Conservation (phyloP, 2,888 invertebrate genomes). For the Athrips mouffetella region DNA sequence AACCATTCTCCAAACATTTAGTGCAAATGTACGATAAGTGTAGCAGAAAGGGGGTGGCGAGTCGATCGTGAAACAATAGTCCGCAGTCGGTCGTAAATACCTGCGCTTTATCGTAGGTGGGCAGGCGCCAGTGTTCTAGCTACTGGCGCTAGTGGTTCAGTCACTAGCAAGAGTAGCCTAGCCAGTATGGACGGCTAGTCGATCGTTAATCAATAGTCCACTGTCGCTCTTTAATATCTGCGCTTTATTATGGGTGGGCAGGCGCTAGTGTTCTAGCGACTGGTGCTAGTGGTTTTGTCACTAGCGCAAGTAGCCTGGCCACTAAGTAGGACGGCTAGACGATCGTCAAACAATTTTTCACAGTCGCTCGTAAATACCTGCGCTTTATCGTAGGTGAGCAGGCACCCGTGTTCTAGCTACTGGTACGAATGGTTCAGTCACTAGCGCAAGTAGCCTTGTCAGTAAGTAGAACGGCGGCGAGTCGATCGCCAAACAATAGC, state of each 20-base stretch:
- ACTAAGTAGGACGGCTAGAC: conserved; percentile 8
- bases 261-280: no score
- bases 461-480: no score
- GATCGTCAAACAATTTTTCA: conserved; percentile 45
- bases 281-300: no score
- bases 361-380: conserved; percentile 55
- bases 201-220: no score
- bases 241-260: no score
- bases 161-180: neutral
- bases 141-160: neutral
- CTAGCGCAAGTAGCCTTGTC: neutral
- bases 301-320: no score
- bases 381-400: conserved; percentile 42
- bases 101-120: conserved; percentile 49
- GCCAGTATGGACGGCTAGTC: no score
- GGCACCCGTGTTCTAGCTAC: neutral
- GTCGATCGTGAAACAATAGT: conserved; percentile 44
- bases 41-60: neutral
- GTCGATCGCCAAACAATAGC: no score
- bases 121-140: neutral
- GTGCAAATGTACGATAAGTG: conserved; percentile 2
- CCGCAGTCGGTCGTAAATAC: conserved; percentile 50
- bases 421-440: neutral
- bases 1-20: neutral
- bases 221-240: no score